Evolutionary conservation across 2,113 vertebrate species (phyloP).

Genomic region (Manacus vitellinus): DNA sequence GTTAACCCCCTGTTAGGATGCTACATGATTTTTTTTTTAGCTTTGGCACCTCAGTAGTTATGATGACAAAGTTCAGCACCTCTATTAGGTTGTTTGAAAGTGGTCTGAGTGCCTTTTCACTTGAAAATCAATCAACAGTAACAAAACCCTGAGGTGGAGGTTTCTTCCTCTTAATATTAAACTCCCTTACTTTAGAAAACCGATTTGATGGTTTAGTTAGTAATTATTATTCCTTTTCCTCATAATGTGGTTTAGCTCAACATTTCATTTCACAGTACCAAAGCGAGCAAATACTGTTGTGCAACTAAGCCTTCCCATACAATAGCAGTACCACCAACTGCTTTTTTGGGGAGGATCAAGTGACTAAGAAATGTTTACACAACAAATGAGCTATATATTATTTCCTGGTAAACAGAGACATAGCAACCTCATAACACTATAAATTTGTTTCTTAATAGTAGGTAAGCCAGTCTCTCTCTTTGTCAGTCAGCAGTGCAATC

Average conservation of each 20-base stretch:
- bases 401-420: constrained; percentile 28
- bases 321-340: background rate
- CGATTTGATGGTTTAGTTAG: background rate
- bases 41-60: background rate
- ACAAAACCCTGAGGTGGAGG: background rate
- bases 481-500: background rate
- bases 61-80: fast-evolving
- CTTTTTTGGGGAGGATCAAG: background rate
- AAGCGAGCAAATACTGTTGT: background rate
- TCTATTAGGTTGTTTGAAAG: background rate
- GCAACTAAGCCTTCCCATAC: background rate
- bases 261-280: background rate
- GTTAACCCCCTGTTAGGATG: background rate
- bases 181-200: background rate
- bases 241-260: background rate
- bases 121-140: background rate
- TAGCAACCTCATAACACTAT: background rate
- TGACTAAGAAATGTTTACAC: background rate
- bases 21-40: background rate
- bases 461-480: constrained; percentile 35
- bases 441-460: constrained; percentile 38
- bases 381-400: background rate
- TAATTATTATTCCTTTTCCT: background rate
- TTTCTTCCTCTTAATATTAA: background rate
- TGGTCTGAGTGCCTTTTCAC: background rate